Evolutionary conservation across 2,888 invertebrate genomes (phyloP), one percentile per base, ranked within the genome.

Genomic region (Brachyopa scutellaris): DNA sequence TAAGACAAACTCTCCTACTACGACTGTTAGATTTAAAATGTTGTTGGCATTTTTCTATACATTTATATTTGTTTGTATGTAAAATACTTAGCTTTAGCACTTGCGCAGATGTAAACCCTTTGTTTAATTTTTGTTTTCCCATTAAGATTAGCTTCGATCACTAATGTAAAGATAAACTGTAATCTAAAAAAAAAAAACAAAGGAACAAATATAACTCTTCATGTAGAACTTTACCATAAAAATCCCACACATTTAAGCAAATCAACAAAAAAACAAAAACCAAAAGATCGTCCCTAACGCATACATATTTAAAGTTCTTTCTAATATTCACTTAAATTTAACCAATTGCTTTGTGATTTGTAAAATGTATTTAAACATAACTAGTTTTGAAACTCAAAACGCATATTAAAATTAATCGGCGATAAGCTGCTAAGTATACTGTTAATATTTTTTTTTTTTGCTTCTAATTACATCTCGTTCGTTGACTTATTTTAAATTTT

Each of bases 1-100:
- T 26, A 17, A 36, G 38, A 36, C 26, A 49, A 5, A 17, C 11
- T 26, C n/a, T n/a, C n/a, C 8, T 11, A 29, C 38, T 38, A 38
- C 11, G 38, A 38, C 47, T 47, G 8, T 23, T 36, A 21, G 31
- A 31, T 40, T n/a, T n/a, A n/a, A n/a, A n/a, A n/a, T n/a, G n/a
- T n/a, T n/a, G n/a, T n/a, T n/a, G n/a, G n/a, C n/a, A n/a, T n/a
- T n/a, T n/a, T n/a, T n/a, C n/a, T n/a, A n/a, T n/a, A n/a, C n/a
- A 11, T 42, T 31, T 31, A 13, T 13, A 31, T 72, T 72, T 61
- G 51, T 72, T 62, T 73, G 55, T 64, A 55, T 73, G 61, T 73
- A 72, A 53, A 53, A 72, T 45, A 19, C 36, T 62, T 40, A 40
- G 57, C 9, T 15, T 40, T 40, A 57, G 26, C 40, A n/a, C 6